A percentile compares a stretch with the other conserved stretches of the same genome.
Evolutionary conservation across 2,888 invertebrate genomes (phyloP).

Genomic region (Epiperipatus broadwayi): DNA sequence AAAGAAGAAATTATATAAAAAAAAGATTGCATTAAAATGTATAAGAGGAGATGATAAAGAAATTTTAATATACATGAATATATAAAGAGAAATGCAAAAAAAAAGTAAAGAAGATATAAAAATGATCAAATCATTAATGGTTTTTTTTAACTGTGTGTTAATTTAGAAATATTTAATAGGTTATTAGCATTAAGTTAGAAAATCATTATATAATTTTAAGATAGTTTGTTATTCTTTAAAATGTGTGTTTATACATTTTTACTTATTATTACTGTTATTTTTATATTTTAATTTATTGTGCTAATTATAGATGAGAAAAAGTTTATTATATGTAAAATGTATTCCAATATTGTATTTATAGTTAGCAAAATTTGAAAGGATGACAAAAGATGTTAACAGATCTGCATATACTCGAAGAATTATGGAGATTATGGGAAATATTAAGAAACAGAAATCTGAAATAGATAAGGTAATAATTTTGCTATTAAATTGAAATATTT

Average conservation of each 20-base stretch:
- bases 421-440: slow-evolving; percentile 81
- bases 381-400: slow-evolving; percentile 41
- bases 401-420: slow-evolving; percentile 79
- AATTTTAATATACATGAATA: too few species aligned
- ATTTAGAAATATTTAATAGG: too few species aligned
- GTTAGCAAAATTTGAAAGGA: slow-evolving; percentile 42
- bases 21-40: too few species aligned
- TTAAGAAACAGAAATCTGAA: slow-evolving; percentile 80
- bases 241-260: slow-evolving; percentile 6
- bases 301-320: not conserved
- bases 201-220: not conserved
- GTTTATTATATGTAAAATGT: slow-evolving; percentile 4
- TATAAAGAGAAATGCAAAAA: too few species aligned
- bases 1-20: too few species aligned
- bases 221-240: slow-evolving; percentile 7
- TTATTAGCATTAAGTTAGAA: too few species aligned
- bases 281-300: too few species aligned
- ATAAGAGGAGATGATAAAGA: too few species aligned
- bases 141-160: too few species aligned
- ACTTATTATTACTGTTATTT: slow-evolving; percentile 5
- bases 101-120: too few species aligned
- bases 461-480: slow-evolving; percentile 48
- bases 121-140: too few species aligned
- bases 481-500: not conserved
- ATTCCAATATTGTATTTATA: slow-evolving; percentile 15